Percentiles rank a stretch among this genome's conserved stretches.
Conservation (phyloP, 2,797 vertebrate genomes). For the Jordanella pulchra region DNA sequence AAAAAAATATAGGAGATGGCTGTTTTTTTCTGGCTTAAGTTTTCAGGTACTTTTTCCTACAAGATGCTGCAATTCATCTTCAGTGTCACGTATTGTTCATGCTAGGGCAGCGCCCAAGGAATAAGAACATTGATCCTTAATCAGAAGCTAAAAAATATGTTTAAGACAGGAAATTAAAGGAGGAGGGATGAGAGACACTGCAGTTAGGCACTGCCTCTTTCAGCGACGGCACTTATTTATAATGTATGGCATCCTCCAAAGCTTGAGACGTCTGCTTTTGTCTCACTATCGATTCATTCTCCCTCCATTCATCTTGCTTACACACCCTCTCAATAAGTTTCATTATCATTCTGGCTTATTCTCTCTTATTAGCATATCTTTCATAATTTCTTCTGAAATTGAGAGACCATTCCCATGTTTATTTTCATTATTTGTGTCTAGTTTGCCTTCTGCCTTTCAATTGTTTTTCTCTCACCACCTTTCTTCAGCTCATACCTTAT, state of each 20-base stretch:
- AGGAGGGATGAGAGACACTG: neutral
- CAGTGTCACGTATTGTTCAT: neutral
- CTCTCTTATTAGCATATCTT: slow-evolving; percentile 16
- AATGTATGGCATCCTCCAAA: slow-evolving; percentile 30
- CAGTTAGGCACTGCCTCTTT: neutral
- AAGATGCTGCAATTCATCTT: neutral
- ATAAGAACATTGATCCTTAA: neutral
- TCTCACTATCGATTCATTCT: slow-evolving; percentile 30
- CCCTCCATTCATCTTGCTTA: slow-evolving; percentile 33
- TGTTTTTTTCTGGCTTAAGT: neutral
- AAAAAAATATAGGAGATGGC: neutral
- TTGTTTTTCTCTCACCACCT: neutral
- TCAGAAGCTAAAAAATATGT: neutral
- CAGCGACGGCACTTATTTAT: slow-evolving; percentile 26
- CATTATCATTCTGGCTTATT: slow-evolving; percentile 4
- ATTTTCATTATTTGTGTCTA: neutral
- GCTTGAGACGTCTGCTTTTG: slow-evolving; percentile 32
- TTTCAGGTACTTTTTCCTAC: neutral
- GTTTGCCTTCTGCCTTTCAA: neutral
- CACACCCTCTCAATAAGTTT: slow-evolving; percentile 18
- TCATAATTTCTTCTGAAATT: slow-evolving; percentile 22
- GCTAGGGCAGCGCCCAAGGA: neutral
- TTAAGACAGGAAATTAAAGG: neutral
- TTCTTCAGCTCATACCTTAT: neutral
- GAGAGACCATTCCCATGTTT: neutral